Evolutionary conservation across 2,888 invertebrate genomes (phyloP).

Genomic region (Eupeodes luniger): DNA sequence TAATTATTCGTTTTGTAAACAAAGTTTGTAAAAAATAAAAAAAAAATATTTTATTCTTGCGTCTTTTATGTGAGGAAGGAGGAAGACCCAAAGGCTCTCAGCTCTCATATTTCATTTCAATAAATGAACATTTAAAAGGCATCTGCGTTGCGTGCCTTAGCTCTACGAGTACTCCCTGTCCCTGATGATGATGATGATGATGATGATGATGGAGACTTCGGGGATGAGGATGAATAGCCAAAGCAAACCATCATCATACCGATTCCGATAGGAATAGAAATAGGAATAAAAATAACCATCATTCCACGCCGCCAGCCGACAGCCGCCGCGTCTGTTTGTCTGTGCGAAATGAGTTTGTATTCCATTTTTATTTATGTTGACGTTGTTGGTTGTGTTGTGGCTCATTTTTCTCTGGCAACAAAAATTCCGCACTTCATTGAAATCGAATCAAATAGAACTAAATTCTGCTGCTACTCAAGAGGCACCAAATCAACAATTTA

Average conservation of each 20-base stretch:
- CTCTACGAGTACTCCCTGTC: not conserved
- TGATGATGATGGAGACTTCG: not conserved
- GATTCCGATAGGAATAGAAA: slow-evolving; percentile 3
- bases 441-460: slow-evolving; percentile 51
- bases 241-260: not conserved
- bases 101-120: slow-evolving; percentile 53
- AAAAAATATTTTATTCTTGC: slow-evolving; percentile 25
- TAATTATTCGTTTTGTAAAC: slow-evolving; percentile 60
- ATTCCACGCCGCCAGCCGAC: not conserved
- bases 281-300: slow-evolving; percentile 1
- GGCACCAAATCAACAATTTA: slow-evolving; percentile 73
- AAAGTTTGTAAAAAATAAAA: slow-evolving; percentile 32
- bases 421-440: slow-evolving; percentile 23
- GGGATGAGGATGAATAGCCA: slow-evolving; percentile 4
- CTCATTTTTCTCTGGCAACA: slow-evolving; percentile 18
- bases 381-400: not conserved
- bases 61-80: not conserved
- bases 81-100: slow-evolving; percentile 6
- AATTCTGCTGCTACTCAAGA: slow-evolving; percentile 59
- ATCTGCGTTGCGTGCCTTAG: slow-evolving; percentile 22
- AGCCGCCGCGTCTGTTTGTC: slow-evolving; percentile 7
- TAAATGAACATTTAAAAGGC: slow-evolving; percentile 36
- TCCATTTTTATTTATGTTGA: not conserved
- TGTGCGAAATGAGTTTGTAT: not conserved
- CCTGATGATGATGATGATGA: not conserved